Base-by-base conservation (phyloP, 2,888 invertebrate genomes). In the Salticus scenicus region DNA sequence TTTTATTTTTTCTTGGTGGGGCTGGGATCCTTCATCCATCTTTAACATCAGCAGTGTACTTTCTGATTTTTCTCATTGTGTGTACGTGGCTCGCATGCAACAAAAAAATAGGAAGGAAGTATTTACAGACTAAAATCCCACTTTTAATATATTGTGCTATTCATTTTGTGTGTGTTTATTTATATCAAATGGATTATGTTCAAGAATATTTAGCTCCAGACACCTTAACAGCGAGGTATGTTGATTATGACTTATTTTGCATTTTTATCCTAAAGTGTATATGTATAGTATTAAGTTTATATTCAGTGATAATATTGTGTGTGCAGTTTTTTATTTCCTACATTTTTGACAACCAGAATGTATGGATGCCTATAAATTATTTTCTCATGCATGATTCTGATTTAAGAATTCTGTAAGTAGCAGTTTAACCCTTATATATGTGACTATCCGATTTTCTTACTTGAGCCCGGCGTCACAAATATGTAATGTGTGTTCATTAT, bases 1-100 rank as follows among this genome's bases (percentile, higher is more conserved):
- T 89, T 27, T 64, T 89, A 24, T 37, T 88, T 14, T 86, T 89
- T 66, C 91, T 96, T 89, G 95, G 95, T 92, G 92, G 94, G 88
- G 94, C 94, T 10, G 95, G 95, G 0, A 94, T 95, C 86, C 92
- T 97, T 90, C 93, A 95, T 64, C 98, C 98, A 0, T 96, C 97
- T 76, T 92, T 96, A 37, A 94, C 95, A 28, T 96, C 96, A 57
- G 95, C 95, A 12, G 93, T 97, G 66, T 98, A 98, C 92, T 98
- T 96, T 92, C 90, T 97, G 76, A 93, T 95, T 80, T 98, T 98
- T 91, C 93, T 98, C 90, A 93, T 94, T 20, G 93, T 95, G 31
- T 95, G 96, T 79, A 97, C 97, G 0, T 96, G 96, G 92, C 96
- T 97, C 96, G 94, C 97, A 28, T 94, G 95, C 89, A 95, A 95